Conservation (phyloP, 2,888 invertebrate genomes). For the Acanthococcus lagerstroemiae region DNA sequence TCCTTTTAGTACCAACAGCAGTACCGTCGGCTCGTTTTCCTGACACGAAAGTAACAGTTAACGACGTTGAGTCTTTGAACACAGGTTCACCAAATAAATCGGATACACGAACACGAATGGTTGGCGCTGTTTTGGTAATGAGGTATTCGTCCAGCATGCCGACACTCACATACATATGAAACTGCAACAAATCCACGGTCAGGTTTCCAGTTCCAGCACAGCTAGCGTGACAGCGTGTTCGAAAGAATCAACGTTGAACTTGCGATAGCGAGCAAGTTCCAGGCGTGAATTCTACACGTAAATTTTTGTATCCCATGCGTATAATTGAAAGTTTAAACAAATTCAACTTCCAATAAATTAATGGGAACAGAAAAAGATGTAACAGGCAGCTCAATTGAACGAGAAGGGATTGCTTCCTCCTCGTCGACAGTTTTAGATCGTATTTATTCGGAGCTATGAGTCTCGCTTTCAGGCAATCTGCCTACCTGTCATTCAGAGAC, state of each 20-base stretch:
- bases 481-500: no score
- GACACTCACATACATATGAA: constrained; percentile 44
- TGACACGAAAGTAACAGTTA: constrained; percentile 49
- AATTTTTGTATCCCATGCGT: constrained; percentile 20
- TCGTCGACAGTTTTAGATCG: no score
- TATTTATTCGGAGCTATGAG: no score
- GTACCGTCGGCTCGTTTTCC: constrained; percentile 65
- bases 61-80: constrained; percentile 42
- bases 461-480: no score
- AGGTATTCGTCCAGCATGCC: constrained; percentile 61
- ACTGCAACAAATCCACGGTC: constrained; percentile 70
- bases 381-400: no score
- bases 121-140: constrained; percentile 35
- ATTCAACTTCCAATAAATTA: constrained; percentile 11
- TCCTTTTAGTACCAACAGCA: constrained; percentile 57
- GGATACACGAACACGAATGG: constrained; percentile 59
- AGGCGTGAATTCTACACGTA: no score
- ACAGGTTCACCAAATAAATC: constrained; percentile 65
- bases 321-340: constrained; percentile 12
- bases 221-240: no score
- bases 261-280: no score
- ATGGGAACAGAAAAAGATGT: background rate
- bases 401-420: no score
- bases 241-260: no score
- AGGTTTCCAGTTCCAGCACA: no score